Evolutionary conservation across 2,888 invertebrate species (phyloP), one percentile per base, ranked within the genome.

Genomic region (Zygothrica quintamaculata): DNA sequence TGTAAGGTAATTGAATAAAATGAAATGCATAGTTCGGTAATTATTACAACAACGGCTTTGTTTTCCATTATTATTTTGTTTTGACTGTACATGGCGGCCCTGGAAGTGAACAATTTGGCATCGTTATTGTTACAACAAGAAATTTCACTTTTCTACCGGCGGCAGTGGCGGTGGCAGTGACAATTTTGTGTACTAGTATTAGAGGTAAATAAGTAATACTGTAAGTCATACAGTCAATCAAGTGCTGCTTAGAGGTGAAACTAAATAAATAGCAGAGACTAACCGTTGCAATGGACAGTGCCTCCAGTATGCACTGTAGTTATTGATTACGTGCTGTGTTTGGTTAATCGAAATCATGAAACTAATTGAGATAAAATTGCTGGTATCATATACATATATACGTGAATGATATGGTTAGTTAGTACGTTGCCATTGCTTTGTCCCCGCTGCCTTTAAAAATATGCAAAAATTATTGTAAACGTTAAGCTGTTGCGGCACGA

Each of bases 291-390:
- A 47, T 55, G 57, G 48, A 43, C 59, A 64, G 11, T 12, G 15
- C 15, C 39, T 29, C 1, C 39, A 12, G 22, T 16, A 25, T 25
- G 15, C 51, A 48, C 46, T 51, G 53, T 48, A 43, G 57, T 79
- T 70, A 84, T 76, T 59, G 87, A 86, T 84, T 86, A 80, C 80
- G 80, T 80, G 80, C 87, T 34, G 65, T 60, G 87, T 67, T 84
- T 79, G 65, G 56, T 52, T 65, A 84, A 80, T 73, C 69, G 43
- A 67, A 58, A 12, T 42, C 56, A 48, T 50, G 42, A 43, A 39
- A 29, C 66, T 81, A 84, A 84, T 79, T 81, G 84, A 34, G 46
- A 62, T 43, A 37, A 76, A 79, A 76, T 79, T 84, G 68, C 56
- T 48, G 53, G 42, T 44, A 47, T 47, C 46, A 43, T 57, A 43